Percentiles rank a stretch among this genome's conserved stretches.
These are phyloP conservation scores for Disparrhopalites patrizii DNA, from an alignment of 2,888 invertebrate species.

Conservation along the genomic window DNA sequence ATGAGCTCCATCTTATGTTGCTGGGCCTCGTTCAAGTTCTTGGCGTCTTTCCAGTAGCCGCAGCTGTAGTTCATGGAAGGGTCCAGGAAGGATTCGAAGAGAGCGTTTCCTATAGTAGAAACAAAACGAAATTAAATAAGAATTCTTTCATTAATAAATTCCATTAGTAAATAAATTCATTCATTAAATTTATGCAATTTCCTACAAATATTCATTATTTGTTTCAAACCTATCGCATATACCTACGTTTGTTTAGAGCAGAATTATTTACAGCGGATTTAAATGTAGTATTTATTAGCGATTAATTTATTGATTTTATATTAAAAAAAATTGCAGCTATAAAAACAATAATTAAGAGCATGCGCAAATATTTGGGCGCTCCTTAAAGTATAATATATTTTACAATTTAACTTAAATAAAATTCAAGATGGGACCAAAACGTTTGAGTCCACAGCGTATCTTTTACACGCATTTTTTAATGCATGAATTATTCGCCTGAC, in stretches of 20 bases:
- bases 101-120: constrained; percentile 24
- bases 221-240: background rate
- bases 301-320: no score
- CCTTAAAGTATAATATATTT: no score
- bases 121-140: background rate
- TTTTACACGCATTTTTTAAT: no score
- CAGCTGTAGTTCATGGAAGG: constrained; percentile 29
- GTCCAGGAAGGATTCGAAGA: constrained; percentile 29
- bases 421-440: no score
- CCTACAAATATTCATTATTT: background rate
- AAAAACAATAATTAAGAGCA: no score
- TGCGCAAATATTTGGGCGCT: no score
- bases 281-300: no score
- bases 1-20: constrained; percentile 34
- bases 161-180: background rate
- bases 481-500: background rate
- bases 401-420: no score
- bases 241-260: no score
- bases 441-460: no score
- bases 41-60: constrained; percentile 29
- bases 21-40: constrained; percentile 27
- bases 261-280: no score
- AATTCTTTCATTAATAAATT: background rate
- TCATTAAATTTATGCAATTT: background rate
- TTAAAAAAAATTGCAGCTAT: no score